Percentiles rank a stretch among this genome's conserved stretches.
phyloP scores from a whole-genome alignment of 2,113 vertebrate genomes.

The Megatriorchis doriae region DNA sequence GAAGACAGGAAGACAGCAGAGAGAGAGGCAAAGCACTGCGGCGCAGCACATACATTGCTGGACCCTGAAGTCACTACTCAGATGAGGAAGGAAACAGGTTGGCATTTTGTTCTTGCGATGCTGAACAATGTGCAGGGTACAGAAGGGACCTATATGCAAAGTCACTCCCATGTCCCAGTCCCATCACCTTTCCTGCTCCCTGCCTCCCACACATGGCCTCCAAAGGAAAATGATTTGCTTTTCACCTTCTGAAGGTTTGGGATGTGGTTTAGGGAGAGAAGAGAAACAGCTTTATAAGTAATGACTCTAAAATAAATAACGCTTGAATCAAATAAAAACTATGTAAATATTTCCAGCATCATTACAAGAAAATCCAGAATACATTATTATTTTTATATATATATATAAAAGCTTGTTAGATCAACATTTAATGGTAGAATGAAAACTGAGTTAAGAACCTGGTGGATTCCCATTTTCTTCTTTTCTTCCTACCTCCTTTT shows the following conservation, averaged over 20 bases:
- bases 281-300: neutral
- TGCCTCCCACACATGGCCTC: neutral
- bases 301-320: neutral
- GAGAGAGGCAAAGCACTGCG: neutral
- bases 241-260: neutral
- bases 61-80: neutral
- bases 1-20: neutral
- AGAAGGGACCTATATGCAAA: neutral
- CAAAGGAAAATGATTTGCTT: neutral
- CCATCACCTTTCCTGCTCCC: neutral
- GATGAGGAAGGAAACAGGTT: neutral
- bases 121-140: accelerated
- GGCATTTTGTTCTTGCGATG: neutral
- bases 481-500: neutral
- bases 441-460: neutral
- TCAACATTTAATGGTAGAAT: neutral
- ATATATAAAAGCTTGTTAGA: neutral
- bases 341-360: neutral
- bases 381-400: neutral
- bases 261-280: neutral
- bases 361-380: neutral
- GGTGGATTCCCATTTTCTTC: neutral
- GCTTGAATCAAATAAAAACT: neutral
- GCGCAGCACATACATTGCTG: neutral
- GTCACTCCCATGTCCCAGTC: neutral